Percentiles rank a stretch among this genome's conserved stretches.
phyloP scores from a whole-genome alignment of 2,888 invertebrate genomes.

The Agrilus cyanescens region DNA sequence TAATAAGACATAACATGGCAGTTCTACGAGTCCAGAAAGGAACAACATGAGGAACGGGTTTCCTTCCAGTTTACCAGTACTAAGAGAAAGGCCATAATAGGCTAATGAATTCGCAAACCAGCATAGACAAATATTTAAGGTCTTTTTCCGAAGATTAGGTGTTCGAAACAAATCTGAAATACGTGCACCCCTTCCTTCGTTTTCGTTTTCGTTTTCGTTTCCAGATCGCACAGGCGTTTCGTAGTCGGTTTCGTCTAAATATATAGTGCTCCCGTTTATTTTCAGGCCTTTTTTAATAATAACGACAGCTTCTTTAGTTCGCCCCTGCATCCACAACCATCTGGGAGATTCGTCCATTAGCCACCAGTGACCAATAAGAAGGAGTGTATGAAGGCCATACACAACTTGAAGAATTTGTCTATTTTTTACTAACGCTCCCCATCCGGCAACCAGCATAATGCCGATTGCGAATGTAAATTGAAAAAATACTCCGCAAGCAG shows the following conservation, averaged over 20 bases:
- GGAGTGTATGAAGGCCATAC: constrained; percentile 62
- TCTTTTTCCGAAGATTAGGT: constrained; percentile 65
- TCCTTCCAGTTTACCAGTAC: constrained; percentile 67
- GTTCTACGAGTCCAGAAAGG: constrained; percentile 61
- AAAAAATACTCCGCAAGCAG: constrained; percentile 68
- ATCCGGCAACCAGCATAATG: constrained; percentile 71
- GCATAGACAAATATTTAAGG: constrained; percentile 67
- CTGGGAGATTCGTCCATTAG: constrained; percentile 80
- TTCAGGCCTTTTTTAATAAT: constrained; percentile 68
- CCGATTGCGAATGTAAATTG: constrained; percentile 69
- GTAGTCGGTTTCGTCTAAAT: constrained; percentile 52
- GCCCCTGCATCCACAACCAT: constrained; percentile 79
- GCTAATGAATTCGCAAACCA: constrained; percentile 85
- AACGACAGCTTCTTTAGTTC: constrained; percentile 56
- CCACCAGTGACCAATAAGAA: constrained; percentile 75
- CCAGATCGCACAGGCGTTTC: no score
- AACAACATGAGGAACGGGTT: constrained; percentile 73
- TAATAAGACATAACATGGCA: constrained; percentile 66
- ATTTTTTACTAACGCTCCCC: constrained; percentile 67
- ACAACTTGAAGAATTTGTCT: constrained; percentile 62
- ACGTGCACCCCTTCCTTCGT: constrained; percentile 41
- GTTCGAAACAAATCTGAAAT: constrained; percentile 67
- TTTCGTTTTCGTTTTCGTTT: constrained; percentile 26
- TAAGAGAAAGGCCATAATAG: constrained; percentile 75
- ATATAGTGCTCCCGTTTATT: constrained; percentile 52